phyloP scores from a whole-genome alignment of 30 jellyfish, hydroid and myxozoan genomes.

The Cassiopea andromeda region DNA sequence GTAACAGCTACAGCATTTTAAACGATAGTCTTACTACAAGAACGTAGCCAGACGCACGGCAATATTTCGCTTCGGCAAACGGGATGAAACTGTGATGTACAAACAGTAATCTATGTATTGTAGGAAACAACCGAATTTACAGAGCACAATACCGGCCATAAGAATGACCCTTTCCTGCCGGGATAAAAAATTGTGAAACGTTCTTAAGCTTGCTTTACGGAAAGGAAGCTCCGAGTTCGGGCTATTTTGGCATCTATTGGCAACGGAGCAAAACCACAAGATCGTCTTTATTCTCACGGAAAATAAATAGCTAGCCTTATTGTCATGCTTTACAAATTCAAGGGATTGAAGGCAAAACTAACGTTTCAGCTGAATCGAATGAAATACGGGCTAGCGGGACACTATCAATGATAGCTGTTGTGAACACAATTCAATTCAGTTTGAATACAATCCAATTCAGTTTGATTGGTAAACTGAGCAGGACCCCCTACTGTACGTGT shows the following conservation, averaged over 20 bases:
- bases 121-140: conserved; percentile 24
- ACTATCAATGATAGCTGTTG: conserved; percentile 60
- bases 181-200: conserved; percentile 48
- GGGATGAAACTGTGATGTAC: conserved; percentile 23
- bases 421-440: conserved; percentile 6
- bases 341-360: conserved; percentile 6
- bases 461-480: conserved; percentile 64
- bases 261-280: conserved; percentile 71
- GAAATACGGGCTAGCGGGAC: conserved; percentile 60
- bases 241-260: conserved; percentile 69
- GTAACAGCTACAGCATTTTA: too few species aligned
- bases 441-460: conserved; percentile 37
- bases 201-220: conserved; percentile 63
- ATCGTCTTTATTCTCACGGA: conserved; percentile 56
- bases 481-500: conserved; percentile 75
- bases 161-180: conserved; percentile 78
- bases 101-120: conserved; percentile 23
- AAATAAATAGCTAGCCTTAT: conserved; percentile 48
- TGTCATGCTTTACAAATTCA: conserved; percentile 62
- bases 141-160: conserved; percentile 40
- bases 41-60: neutral
- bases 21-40: neutral
- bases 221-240: conserved; percentile 65
- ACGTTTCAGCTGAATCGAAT: neutral
- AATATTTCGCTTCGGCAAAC: neutral